Evolutionary conservation across 2,888 invertebrate genomes (phyloP).

Genomic region (Tenthredo mesomela): DNA sequence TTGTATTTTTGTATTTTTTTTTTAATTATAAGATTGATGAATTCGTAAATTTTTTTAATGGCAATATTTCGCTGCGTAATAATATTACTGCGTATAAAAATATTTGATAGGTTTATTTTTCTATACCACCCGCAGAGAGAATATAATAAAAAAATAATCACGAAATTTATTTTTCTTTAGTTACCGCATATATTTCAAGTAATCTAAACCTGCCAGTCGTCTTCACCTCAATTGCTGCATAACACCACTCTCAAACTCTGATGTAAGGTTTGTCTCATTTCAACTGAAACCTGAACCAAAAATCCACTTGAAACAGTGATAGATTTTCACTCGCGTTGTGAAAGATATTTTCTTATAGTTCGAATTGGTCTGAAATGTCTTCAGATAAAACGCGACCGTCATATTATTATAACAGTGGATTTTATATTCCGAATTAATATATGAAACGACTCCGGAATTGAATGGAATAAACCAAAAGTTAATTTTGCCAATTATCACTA

Average conservation of each 20-base stretch:
- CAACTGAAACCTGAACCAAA: constrained; percentile 19
- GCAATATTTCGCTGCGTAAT: neutral
- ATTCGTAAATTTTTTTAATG: neutral
- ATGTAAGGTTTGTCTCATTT: neutral
- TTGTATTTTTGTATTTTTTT: too few relatives aligned
- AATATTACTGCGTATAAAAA: neutral
- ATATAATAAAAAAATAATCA: neutral
- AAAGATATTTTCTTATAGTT: neutral
- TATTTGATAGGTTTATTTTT: neutral
- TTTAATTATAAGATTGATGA: too few relatives aligned
- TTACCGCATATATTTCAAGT: neutral
- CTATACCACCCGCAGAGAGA: neutral
- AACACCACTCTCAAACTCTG: neutral
- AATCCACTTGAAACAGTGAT: constrained; percentile 25
- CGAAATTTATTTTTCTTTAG: neutral
- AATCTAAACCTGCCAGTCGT: neutral
- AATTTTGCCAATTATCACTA: neutral
- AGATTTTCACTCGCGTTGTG: neutral
- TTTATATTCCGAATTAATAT: too few relatives aligned
- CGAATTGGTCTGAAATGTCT: neutral
- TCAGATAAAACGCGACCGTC: neutral
- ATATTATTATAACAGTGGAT: too few relatives aligned
- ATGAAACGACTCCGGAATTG: too few relatives aligned
- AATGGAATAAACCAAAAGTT: neutral
- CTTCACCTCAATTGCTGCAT: neutral